Percentiles rank a stretch among this genome's conserved stretches.
Evolutionary conservation across 2,113 vertebrate species (phyloP).

Genomic region (Rhabdornis inornatus): DNA sequence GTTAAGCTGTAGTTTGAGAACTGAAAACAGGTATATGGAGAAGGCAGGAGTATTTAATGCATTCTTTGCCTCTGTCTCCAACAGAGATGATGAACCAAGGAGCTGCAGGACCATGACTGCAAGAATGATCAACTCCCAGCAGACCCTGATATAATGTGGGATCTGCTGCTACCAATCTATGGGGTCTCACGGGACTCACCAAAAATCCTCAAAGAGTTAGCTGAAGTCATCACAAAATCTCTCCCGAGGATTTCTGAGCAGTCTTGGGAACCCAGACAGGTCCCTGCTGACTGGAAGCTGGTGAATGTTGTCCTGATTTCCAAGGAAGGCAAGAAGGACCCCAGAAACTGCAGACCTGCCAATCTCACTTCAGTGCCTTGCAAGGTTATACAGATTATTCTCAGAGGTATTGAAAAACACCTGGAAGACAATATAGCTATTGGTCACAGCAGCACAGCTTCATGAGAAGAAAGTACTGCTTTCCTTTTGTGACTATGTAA

Average conservation of each 20-base stretch:
- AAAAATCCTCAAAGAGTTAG: not conserved
- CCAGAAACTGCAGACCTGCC: not conserved
- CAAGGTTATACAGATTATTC: not conserved
- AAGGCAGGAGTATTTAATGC: too few species aligned
- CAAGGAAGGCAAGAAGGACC: not conserved
- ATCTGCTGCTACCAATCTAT: not conserved
- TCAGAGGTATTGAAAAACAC: accelerated
- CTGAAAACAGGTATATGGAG: not conserved
- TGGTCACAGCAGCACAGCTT: not conserved
- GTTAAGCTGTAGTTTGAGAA: not conserved
- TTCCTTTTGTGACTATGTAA: not conserved
- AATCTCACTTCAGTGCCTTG: not conserved
- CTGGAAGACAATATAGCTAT: not conserved
- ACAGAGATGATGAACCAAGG: not conserved
- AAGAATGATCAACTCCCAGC: not conserved
- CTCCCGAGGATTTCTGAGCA: accelerated
- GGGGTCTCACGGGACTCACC: not conserved
- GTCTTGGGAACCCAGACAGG: not conserved
- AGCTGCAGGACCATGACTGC: accelerated
- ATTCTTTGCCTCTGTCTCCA: not conserved
- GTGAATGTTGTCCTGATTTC: not conserved
- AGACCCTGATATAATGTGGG: not conserved
- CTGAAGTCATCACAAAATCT: not conserved
- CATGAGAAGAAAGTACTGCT: not conserved
- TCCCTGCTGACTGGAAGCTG: not conserved